Base-by-base conservation (phyloP, 2,888 invertebrate species). In the Synanthedon myopaeformis region DNA sequence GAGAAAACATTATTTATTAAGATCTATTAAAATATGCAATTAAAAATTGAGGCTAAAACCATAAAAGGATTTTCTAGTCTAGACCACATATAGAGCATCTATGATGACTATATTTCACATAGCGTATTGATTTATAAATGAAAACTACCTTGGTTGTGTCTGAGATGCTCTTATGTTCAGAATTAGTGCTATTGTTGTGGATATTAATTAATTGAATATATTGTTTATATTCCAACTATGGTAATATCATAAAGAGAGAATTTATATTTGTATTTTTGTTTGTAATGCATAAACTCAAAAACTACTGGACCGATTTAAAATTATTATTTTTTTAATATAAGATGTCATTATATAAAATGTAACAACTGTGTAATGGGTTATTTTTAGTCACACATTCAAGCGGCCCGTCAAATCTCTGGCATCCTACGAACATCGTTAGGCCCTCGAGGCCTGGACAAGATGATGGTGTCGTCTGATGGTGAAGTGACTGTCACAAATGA, bases 401-500 rank as follows among this genome's bases (percentile, higher is more conserved):
- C 99, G n/a, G 98, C 96, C 0, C 93, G 96, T 56, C 93, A 95
- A 73, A 96, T 99, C 45, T 94, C 99, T 0, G 91, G 91, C 64
- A 98, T 94, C 23, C 89, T 99, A 56, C 92, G 92, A 67, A 96
- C 98, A 0, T 99, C 99, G 0, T 89, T 99, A 51, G 99, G 99
- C 0, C 99, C 99, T 0, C 96, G 97, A 68, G 96, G 99, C 17
- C 87, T 99, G 57, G 99, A 99, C 82, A 99, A 99, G 87, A 93
- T 99, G 90, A 93, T 99, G 94, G 96, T 99, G 1, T 96, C 96
- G 10, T 89, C 95, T 0, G 99, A 99, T 79, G 99, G 99, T 35
- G 99, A 99, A 65, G 94, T 99, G 1, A 97, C 97, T 0, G 95
- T 98, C 48, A 99, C 99, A 50, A 99, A 99, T 73, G 99, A 99